A percentile compares a stretch with the other conserved stretches of the same genome.
These are phyloP conservation scores for Epinotia nisella DNA, from an alignment of 2,888 invertebrate species.

Conservation along the genomic window DNA sequence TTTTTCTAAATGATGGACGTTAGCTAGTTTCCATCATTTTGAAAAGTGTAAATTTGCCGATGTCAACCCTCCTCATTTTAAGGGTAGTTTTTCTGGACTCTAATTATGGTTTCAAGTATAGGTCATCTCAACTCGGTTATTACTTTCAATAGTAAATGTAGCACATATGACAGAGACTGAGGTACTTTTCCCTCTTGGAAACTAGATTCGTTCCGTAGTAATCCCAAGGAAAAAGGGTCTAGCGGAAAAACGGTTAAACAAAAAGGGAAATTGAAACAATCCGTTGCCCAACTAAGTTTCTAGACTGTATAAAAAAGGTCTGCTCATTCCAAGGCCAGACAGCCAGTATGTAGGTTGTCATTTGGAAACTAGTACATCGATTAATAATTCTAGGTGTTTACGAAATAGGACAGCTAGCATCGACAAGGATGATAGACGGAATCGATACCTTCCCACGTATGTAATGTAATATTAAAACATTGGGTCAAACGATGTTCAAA, in stretches of 20 bases:
- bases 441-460: conserved; percentile 39
- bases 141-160: neutral
- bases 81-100: no score
- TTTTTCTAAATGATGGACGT: no score
- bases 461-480: conserved; percentile 31
- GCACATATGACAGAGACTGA: neutral
- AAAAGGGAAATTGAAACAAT: neutral
- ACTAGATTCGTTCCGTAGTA: neutral
- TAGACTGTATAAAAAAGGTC: neutral
- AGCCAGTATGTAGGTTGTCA: conserved; percentile 10
- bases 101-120: no score
- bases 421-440: conserved; percentile 21
- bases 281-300: neutral
- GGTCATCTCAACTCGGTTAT: neutral
- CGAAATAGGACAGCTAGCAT: conserved; percentile 17
- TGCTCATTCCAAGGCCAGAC: conserved; percentile 20
- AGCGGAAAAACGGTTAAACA: neutral
- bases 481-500: conserved; percentile 10
- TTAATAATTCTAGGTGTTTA: conserved; percentile 35
- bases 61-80: no score
- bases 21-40: no score
- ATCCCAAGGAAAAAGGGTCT: neutral
- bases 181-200: neutral
- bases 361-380: conserved; percentile 27
- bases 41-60: no score